Conservation (phyloP, 2,113 vertebrate genomes). For the Brienomyrus longianalis region DNA sequence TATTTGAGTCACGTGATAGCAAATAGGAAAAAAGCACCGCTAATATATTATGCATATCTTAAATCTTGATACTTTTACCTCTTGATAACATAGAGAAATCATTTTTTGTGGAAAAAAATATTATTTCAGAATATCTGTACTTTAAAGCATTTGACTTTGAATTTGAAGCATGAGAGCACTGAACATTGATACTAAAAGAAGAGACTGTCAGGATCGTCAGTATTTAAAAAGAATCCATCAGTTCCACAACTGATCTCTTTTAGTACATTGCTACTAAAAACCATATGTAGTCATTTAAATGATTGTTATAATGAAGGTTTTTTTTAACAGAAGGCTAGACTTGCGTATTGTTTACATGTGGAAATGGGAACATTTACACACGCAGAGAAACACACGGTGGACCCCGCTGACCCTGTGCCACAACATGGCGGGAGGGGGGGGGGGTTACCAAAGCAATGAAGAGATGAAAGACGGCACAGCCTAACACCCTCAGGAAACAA, state of each 20-base stretch:
- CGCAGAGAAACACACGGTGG: not conserved
- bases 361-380: not conserved
- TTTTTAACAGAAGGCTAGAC: not conserved
- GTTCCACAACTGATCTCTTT: not conserved
- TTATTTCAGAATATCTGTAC: not conserved
- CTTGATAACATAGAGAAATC: not conserved
- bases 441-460: slow-evolving; percentile 48
- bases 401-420: not conserved
- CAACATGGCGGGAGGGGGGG: not conserved
- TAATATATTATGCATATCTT: not conserved
- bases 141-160: not conserved
- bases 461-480: slow-evolving; percentile 46
- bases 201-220: not conserved
- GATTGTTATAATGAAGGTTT: not conserved
- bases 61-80: not conserved
- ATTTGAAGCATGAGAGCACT: not conserved
- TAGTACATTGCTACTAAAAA: not conserved
- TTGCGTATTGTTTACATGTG: not conserved
- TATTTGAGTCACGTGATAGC: not conserved
- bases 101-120: not conserved
- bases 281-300: not conserved
- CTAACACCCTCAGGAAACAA: not conserved
- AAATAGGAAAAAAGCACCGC: not conserved
- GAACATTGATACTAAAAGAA: not conserved
- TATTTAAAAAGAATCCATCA: not conserved